These are phyloP conservation scores for Andrena bicolor DNA, from an alignment of 2,888 invertebrate species.

Conservation along the genomic window DNA sequence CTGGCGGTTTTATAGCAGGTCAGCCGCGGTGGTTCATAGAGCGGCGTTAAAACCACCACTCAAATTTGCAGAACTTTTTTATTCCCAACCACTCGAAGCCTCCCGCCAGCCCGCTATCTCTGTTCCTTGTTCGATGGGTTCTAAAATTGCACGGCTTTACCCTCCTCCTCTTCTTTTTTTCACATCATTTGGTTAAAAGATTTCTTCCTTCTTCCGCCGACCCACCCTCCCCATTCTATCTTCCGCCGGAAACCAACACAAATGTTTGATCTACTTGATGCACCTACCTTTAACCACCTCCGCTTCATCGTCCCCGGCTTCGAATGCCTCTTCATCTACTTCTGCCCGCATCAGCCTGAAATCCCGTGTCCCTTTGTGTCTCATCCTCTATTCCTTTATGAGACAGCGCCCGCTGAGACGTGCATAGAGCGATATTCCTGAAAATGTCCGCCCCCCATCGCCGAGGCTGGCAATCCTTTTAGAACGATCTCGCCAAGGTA, in stretches of 20 bases:
- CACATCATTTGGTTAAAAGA: constrained; percentile 68
- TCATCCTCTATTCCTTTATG: constrained; percentile 2
- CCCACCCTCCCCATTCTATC: constrained; percentile 4
- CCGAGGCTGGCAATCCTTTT: background rate
- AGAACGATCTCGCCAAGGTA: background rate
- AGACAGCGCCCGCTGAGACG: background rate
- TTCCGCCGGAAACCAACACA: constrained; percentile 43
- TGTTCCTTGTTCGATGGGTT: constrained; percentile 33
- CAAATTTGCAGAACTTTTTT: constrained; percentile 78
- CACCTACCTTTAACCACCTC: constrained; percentile 49
- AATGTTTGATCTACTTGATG: constrained; percentile 71
- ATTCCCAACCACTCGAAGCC: constrained; percentile 58
- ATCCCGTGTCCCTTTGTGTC: constrained; percentile 25
- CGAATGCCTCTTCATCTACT: constrained; percentile 44
- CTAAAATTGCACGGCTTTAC: constrained; percentile 53
- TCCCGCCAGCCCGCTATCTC: constrained; percentile 43
- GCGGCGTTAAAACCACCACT: constrained; percentile 75
- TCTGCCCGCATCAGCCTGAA: constrained; percentile 9
- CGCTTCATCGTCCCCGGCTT: constrained; percentile 60
- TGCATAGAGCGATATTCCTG: background rate
- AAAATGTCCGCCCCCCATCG: background rate
- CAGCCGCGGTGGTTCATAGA: constrained; percentile 66
- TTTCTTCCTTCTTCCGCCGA: constrained; percentile 28
- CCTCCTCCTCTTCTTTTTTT: constrained; percentile 7
- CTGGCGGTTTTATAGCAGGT: constrained; percentile 75